A percentile compares a stretch with the other conserved stretches of the same genome.
These are phyloP conservation scores for Platyura marginata DNA, from an alignment of 1,140 invertebrate genomes.

Conservation along the genomic window DNA sequence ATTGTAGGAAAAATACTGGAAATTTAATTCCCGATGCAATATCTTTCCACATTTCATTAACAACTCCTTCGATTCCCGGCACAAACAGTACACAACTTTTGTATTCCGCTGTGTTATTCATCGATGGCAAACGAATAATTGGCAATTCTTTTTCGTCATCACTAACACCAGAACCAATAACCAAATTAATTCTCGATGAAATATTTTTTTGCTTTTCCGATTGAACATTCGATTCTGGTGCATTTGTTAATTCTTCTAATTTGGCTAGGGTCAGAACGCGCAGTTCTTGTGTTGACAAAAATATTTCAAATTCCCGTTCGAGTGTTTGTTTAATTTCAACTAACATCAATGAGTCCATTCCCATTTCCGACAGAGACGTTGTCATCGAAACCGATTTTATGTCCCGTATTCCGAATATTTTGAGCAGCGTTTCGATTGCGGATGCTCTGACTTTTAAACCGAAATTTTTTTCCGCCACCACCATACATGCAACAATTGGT, in stretches of 20 bases:
- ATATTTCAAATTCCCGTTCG: slow-evolving; percentile 63
- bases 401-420: slow-evolving; percentile 37
- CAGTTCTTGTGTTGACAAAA: slow-evolving; percentile 61
- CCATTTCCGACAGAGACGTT: slow-evolving; percentile 63
- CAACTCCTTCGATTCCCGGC: slow-evolving; percentile 64
- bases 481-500: slow-evolving; percentile 56
- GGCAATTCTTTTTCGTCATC: slow-evolving; percentile 12
- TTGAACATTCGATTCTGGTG: slow-evolving; percentile 26
- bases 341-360: slow-evolving; percentile 79
- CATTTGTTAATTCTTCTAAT: slow-evolving; percentile 37
- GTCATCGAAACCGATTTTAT: slow-evolving; percentile 40
- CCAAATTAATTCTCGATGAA: slow-evolving; percentile 29
- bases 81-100: slow-evolving; percentile 42
- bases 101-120: slow-evolving; percentile 16
- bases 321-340: slow-evolving; percentile 76
- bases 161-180: slow-evolving; percentile 34
- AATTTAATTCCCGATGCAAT: slow-evolving; percentile 11
- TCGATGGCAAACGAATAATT: slow-evolving; percentile 17
- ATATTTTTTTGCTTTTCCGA: slow-evolving; percentile 14
- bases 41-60: slow-evolving; percentile 23
- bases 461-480: slow-evolving; percentile 50
- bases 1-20: slow-evolving; percentile 12
- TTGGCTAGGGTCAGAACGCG: slow-evolving; percentile 37
- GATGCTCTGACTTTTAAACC: slow-evolving; percentile 32
- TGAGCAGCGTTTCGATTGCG: slow-evolving; percentile 41